A percentile compares a stretch with the other conserved stretches of the same genome.
These are phyloP conservation scores for Atta colombica DNA, from an alignment of 1,140 invertebrate species.

Conservation along the genomic window DNA sequence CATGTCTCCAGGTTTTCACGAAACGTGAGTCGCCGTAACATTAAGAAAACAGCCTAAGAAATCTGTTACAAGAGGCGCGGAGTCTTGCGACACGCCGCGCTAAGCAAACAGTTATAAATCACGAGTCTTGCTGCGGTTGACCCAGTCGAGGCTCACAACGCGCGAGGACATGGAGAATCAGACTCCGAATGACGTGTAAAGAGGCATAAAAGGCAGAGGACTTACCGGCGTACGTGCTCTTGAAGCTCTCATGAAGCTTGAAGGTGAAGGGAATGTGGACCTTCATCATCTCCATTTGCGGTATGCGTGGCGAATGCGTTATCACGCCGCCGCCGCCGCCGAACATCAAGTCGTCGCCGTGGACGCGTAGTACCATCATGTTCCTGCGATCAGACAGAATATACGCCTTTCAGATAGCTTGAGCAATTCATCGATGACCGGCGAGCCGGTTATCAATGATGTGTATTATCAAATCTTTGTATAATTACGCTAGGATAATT, in stretches of 20 bases:
- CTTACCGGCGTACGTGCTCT: conserved; percentile 86
- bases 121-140: background rate
- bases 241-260: conserved; percentile 90
- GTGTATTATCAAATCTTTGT: no score
- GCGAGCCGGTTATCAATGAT: no score
- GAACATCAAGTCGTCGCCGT: conserved; percentile 90
- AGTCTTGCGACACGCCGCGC: background rate
- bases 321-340: conserved; percentile 87
- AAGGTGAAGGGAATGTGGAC: conserved; percentile 93
- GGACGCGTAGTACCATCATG: conserved; percentile 91
- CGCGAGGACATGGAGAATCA: background rate
- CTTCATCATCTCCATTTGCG: conserved; percentile 93
- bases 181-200: background rate
- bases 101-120: conserved; percentile 32
- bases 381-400: conserved; percentile 86
- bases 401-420: background rate
- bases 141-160: background rate
- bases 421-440: background rate
- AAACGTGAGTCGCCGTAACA: background rate
- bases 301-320: conserved; percentile 88
- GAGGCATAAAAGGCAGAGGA: conserved; percentile 26
- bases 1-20: background rate
- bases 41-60: conserved; percentile 6
- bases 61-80: conserved; percentile 12
- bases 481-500: no score